These are phyloP conservation scores for Beris chalybata DNA, from an alignment of 2,888 invertebrate genomes.

Conservation along the genomic window DNA sequence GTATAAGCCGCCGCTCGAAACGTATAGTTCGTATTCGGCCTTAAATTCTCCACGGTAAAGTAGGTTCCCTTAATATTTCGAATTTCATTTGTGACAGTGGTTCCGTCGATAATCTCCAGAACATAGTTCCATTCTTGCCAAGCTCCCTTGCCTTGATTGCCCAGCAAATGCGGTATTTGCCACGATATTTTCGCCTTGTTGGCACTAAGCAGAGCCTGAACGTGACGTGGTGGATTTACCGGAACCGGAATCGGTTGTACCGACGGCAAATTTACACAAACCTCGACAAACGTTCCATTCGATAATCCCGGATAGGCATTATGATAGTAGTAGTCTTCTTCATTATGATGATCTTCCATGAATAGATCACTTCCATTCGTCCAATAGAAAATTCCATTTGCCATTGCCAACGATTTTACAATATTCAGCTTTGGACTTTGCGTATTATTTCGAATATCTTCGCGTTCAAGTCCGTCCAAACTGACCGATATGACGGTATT, in stretches of 20 bases:
- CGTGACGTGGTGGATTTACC: conserved; percentile 73
- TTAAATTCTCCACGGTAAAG: conserved; percentile 68
- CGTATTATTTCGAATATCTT: conserved; percentile 73
- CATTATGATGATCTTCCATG: conserved; percentile 75
- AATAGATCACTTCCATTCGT: conserved; percentile 76
- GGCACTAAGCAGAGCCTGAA: conserved; percentile 81
- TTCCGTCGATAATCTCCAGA: conserved; percentile 52
- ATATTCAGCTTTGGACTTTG: conserved; percentile 74
- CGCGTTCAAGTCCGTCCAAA: conserved; percentile 76
- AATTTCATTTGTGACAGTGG: conserved; percentile 48
- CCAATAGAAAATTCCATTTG: conserved; percentile 82
- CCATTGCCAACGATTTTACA: conserved; percentile 74
- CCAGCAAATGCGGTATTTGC: conserved; percentile 76
- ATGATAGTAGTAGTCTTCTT: conserved; percentile 73
- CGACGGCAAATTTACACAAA: conserved; percentile 65
- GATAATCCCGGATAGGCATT: conserved; percentile 67
- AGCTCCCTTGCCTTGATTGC: conserved; percentile 70
- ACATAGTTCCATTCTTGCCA: conserved; percentile 58
- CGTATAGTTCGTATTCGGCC: conserved; percentile 74
- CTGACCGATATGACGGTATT: conserved; percentile 82
- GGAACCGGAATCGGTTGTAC: conserved; percentile 81
- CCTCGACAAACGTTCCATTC: conserved; percentile 59
- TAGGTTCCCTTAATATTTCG: conserved; percentile 62
- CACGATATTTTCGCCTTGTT: conserved; percentile 78
- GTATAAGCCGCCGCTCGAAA: conserved; percentile 81